Conservation (phyloP, 2,113 vertebrate genomes). For the Eidolon helvum region DNA sequence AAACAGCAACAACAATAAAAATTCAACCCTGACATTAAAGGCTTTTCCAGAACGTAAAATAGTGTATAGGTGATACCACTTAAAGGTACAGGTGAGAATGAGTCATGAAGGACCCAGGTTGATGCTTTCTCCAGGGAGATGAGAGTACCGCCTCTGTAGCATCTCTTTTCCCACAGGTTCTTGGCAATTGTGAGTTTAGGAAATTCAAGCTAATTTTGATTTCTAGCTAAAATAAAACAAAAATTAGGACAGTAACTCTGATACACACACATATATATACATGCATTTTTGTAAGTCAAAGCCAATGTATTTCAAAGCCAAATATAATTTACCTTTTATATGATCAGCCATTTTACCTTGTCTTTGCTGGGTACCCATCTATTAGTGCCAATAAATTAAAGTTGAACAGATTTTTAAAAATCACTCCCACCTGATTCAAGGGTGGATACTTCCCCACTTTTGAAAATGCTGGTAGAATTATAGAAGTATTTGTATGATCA, state of each 20-base stretch:
- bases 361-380: not conserved
- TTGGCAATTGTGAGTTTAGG: not conserved
- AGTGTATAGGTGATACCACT: not conserved
- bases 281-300: slow-evolving; percentile 31
- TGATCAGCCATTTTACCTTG: not conserved
- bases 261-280: not conserved
- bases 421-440: not conserved
- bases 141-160: not conserved
- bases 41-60: not conserved
- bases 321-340: slow-evolving; percentile 7
- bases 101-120: not conserved
- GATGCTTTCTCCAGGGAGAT: not conserved
- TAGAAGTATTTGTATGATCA: not conserved
- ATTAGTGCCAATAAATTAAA: slow-evolving; percentile 25
- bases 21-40: not conserved
- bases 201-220: not conserved
- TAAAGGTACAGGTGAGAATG: not conserved
- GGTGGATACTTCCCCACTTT: not conserved
- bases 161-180: not conserved
- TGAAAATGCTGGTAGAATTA: not conserved
- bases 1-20: slow-evolving; percentile 36
- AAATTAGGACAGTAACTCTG: not conserved
- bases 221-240: slow-evolving; percentile 39
- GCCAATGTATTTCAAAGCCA: slow-evolving; percentile 4
- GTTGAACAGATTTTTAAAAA: not conserved